Evolutionary conservation across 2,888 invertebrate species (phyloP), one percentile per base, ranked within the genome.

Genomic region (Drosophila rellima): DNA sequence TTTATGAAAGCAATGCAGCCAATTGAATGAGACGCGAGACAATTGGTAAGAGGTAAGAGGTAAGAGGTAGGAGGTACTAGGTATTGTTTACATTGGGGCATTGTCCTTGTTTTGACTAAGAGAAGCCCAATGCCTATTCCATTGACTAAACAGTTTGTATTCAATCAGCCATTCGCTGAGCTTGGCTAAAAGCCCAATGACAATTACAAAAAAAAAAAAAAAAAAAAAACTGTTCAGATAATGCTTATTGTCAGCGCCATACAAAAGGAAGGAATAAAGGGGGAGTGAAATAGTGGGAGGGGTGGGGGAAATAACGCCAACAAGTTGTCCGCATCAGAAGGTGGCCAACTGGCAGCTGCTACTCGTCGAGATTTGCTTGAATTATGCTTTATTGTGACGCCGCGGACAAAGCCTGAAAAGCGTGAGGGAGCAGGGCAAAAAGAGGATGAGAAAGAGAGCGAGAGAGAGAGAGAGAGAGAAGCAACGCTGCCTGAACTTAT

Each of bases 381-480:
- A 82, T 74, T 80, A 74, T 74, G 63, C 61, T 80, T 64, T 70
- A 82, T 80, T 86, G 82, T 82, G 65, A 13, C 18, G 35, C n/a
- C 47, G 20, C 54, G 61, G 74, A 82, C 82, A 82, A 82, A 84
- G 61, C 45, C 40, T 26, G 44, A 44, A 45, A 44, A 48, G 54
- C 56, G 7, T 8, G 33, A 39, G 10, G 10, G 17, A 7, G 18
- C 1, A 2, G 10, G 18, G 17, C 0, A 10, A 23, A 56, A 26
- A 45, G 42, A 15, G n/a, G 29, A 15, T 8, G 37, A 31, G 26
- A 50, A 15, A 26, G 15, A 37, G 11, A 47, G 59, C 13, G 31
- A 8, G 23, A n/a, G 42, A 29, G 7, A 8, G 23, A 5, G 13
- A 23, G 56, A 3, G 23, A 6, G 20, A 48, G 35, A 31, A 8